Evolutionary conservation across 2,888 invertebrate species (phyloP).

Genomic region (Vesta saturnalis): DNA sequence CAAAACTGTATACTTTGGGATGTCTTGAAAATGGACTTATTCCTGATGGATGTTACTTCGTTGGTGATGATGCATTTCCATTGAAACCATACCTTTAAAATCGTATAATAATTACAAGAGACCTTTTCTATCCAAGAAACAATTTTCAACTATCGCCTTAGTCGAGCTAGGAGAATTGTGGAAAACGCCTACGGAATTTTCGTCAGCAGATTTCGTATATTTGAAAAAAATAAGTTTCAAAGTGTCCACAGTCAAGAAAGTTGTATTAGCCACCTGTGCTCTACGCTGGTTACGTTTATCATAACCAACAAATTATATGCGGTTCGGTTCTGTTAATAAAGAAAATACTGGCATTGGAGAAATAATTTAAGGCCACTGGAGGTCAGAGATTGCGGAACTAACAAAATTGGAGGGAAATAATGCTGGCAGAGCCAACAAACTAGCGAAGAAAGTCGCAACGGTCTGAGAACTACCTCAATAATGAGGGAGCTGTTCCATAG

Average conservation of each 20-base stretch:
- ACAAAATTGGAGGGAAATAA: too few relatives aligned
- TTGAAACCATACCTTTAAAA: slow-evolving; percentile 1
- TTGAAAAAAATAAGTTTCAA: slow-evolving; percentile 6
- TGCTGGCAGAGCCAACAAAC: too few relatives aligned
- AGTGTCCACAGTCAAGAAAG: too few relatives aligned
- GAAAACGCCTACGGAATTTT: too few relatives aligned
- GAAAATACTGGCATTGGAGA: slow-evolving; percentile 13
- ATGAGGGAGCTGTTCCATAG: too few relatives aligned
- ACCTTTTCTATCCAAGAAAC: not conserved
- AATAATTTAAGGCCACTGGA: slow-evolving; percentile 13
- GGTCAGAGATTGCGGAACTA: slow-evolving; percentile 7
- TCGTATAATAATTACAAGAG: not conserved
- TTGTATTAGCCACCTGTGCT: slow-evolving; percentile 16
- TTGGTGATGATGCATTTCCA: too few relatives aligned
- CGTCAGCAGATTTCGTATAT: too few relatives aligned
- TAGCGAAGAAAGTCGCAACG: too few relatives aligned
- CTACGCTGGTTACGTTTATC: not conserved
- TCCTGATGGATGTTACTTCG: too few relatives aligned
- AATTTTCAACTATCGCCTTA: too few relatives aligned
- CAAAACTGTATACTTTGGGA: slow-evolving; percentile 18
- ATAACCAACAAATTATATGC: slow-evolving; percentile 10
- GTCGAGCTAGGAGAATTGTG: too few relatives aligned
- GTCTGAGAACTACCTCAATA: too few relatives aligned
- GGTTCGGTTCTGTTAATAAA: slow-evolving; percentile 7
- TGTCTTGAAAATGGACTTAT: slow-evolving; percentile 6